Conservation (phyloP, 2,797 vertebrate genomes). For the Rhinoraja longicauda region DNA sequence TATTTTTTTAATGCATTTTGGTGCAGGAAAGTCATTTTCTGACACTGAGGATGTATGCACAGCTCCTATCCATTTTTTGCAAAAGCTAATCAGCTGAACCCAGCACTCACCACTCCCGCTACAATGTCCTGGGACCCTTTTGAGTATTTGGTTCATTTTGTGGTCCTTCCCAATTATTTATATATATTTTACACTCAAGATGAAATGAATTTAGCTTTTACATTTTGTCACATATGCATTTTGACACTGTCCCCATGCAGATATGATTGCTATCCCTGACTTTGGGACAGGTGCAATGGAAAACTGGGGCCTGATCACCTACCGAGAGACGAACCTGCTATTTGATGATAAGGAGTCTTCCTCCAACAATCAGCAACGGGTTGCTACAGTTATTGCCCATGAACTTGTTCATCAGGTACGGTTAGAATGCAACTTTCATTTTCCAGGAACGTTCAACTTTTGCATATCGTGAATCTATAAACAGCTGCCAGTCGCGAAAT, state of each 20-base stretch:
- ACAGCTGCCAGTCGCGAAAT: neutral
- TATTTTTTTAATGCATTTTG: neutral
- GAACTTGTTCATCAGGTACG: slow-evolving; percentile 93
- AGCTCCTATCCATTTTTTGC: neutral
- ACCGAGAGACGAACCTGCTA: slow-evolving; percentile 85
- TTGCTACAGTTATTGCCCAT: slow-evolving; percentile 82
- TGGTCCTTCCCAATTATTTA: neutral
- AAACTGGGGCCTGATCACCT: slow-evolving; percentile 96
- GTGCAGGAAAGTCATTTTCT: neutral
- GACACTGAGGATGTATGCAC: neutral
- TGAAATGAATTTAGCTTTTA: neutral
- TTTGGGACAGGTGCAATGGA: slow-evolving; percentile 97
- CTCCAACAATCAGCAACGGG: slow-evolving; percentile 77
- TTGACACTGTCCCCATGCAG: slow-evolving; percentile 52
- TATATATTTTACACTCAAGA: neutral
- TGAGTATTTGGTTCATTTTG: neutral
- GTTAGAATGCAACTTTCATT: neutral
- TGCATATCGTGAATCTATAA: no score
- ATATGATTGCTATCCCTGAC: slow-evolving; percentile 95
- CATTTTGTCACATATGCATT: neutral
- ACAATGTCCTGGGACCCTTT: neutral
- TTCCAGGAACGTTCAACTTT: neutral
- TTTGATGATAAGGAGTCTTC: slow-evolving; percentile 76
- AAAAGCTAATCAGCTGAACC: neutral
- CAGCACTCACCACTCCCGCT: neutral